Evolutionary conservation across 2,888 invertebrate species (phyloP).

Genomic region (Ichneumon xanthorius): DNA sequence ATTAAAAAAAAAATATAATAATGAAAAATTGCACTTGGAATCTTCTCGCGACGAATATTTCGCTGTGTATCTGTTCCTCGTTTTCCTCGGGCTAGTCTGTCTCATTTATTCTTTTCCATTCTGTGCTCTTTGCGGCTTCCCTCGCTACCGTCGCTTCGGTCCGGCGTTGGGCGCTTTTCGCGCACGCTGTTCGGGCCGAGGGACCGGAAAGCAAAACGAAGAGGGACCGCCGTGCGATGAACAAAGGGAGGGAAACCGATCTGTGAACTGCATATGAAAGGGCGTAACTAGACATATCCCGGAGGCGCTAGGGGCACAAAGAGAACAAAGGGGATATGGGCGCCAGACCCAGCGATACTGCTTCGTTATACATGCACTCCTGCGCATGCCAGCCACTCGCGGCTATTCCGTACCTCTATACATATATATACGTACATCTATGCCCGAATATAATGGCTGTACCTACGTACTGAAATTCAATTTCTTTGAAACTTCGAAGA

Average conservation of each 20-base stretch:
- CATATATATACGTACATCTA: background rate
- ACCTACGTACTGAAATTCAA: conserved; percentile 12
- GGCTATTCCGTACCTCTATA: background rate
- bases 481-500: background rate
- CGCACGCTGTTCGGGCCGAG: background rate
- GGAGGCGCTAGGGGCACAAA: conserved; percentile 43
- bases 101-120: background rate
- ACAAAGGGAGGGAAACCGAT: conserved; percentile 43
- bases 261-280: conserved; percentile 37
- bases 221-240: conserved; percentile 1
- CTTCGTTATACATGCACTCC: background rate
- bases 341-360: conserved; percentile 11
- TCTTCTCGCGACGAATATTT: background rate
- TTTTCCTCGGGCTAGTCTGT: background rate
- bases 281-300: conserved; percentile 28
- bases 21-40: too few relatives aligned
- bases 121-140: background rate
- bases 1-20: too few relatives aligned
- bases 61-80: background rate
- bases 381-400: background rate
- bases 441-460: conserved; percentile 13
- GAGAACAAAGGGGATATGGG: conserved; percentile 45
- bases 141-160: background rate
- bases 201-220: background rate
- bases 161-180: background rate